Conservation (phyloP, 2,888 invertebrate genomes). For the Hedychridium roseum region DNA sequence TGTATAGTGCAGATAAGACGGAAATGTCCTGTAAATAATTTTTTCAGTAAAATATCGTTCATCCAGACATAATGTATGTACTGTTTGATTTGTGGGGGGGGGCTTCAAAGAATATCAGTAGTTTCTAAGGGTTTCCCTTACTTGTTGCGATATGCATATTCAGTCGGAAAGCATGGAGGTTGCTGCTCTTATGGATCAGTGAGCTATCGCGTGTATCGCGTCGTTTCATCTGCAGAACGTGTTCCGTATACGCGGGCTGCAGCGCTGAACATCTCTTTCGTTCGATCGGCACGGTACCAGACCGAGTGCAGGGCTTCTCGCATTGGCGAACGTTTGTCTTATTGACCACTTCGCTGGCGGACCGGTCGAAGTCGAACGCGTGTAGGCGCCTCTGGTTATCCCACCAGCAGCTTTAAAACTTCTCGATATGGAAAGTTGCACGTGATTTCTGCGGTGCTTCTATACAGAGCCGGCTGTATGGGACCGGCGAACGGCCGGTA, state of each 20-base stretch:
- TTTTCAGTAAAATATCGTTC: neutral
- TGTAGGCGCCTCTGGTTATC: constrained; percentile 55
- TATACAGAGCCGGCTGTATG: constrained; percentile 29
- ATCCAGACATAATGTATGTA: neutral
- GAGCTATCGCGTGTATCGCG: constrained; percentile 3
- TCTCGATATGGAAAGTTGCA: constrained; percentile 55
- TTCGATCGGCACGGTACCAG: constrained; percentile 14
- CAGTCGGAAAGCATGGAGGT: too few species aligned
- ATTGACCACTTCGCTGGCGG: constrained; percentile 42
- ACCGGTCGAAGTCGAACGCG: constrained; percentile 41
- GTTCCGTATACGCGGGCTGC: constrained; percentile 11
- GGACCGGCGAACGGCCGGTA: neutral
- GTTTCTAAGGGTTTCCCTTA: too few species aligned
- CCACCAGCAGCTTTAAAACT: constrained; percentile 51
- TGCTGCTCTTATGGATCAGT: too few species aligned
- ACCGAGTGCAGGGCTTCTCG: constrained; percentile 14
- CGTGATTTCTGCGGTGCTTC: constrained; percentile 39
- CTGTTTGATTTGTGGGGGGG: too few species aligned
- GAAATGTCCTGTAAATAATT: neutral
- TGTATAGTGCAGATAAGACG: neutral
- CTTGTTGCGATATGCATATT: too few species aligned
- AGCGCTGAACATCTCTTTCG: constrained; percentile 28
- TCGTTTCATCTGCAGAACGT: constrained; percentile 5
- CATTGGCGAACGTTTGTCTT: constrained; percentile 27
- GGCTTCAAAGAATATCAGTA: too few species aligned